These are phyloP conservation scores for Dione vanillae DNA, from an alignment of 2,888 invertebrate species.

Conservation along the genomic window DNA sequence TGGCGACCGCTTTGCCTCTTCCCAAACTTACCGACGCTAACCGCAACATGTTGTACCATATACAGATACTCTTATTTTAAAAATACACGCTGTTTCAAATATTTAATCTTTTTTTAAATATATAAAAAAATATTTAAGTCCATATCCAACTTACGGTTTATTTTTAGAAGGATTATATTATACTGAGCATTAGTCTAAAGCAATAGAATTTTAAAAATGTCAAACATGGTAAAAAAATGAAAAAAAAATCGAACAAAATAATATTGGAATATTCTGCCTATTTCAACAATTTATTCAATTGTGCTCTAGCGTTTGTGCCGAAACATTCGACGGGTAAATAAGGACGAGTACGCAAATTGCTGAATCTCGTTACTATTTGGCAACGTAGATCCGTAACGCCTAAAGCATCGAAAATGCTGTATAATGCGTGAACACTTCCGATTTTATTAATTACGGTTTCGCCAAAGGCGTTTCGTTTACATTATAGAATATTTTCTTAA, in stretches of 20 bases:
- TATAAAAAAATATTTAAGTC: too few species aligned
- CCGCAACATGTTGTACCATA: slow-evolving; percentile 26
- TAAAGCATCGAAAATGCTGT: slow-evolving; percentile 65
- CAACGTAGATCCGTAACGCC: slow-evolving; percentile 63
- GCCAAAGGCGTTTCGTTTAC: not conserved
- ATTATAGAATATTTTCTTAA: slow-evolving; percentile 12
- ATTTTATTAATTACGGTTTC: slow-evolving; percentile 47
- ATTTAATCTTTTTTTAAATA: not conserved
- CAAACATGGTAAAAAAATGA: too few species aligned
- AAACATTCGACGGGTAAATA: slow-evolving; percentile 44
- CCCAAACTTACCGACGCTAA: slow-evolving; percentile 40
- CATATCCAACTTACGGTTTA: too few species aligned
- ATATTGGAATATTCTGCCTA: not conserved
- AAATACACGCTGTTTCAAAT: slow-evolving; percentile 11
- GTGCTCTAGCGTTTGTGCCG: slow-evolving; percentile 34
- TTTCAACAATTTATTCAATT: slow-evolving; percentile 38
- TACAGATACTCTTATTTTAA: slow-evolving; percentile 10
- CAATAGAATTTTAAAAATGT: too few species aligned
- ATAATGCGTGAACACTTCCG: slow-evolving; percentile 56
- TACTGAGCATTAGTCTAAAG: too few species aligned
- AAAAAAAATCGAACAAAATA: too few species aligned
- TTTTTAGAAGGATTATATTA: too few species aligned
- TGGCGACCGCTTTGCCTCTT: slow-evolving; percentile 48
- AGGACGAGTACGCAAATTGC: slow-evolving; percentile 65
- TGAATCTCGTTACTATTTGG: slow-evolving; percentile 73